phyloP scores from a whole-genome alignment of 2,113 vertebrate genomes.

The Strix uralensis region DNA sequence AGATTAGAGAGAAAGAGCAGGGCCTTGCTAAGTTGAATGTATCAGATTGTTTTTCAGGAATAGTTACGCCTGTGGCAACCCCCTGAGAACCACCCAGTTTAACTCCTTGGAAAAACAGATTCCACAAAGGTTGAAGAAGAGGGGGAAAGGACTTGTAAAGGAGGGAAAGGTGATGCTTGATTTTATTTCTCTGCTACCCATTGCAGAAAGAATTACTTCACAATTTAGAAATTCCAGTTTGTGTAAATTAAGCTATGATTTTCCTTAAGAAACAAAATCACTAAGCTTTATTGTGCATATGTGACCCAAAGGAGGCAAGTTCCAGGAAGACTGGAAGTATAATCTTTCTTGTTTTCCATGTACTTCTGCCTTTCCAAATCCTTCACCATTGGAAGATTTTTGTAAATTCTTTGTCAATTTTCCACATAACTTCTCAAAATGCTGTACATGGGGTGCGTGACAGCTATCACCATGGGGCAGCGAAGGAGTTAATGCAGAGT shows the following conservation, averaged over 20 bases:
- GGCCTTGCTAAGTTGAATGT: conserved; percentile 93
- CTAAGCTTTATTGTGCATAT: rapidly evolving
- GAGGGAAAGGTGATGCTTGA: neutral
- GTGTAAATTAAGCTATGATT: neutral
- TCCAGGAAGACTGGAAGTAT: neutral
- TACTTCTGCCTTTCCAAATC: neutral
- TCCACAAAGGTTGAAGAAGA: neutral
- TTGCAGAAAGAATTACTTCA: neutral
- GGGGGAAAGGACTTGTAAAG: neutral
- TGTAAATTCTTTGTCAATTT: neutral
- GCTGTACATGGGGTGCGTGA: rapidly evolving
- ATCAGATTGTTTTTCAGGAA: conserved; percentile 96
- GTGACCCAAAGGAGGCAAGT: neutral
- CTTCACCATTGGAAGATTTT: neutral
- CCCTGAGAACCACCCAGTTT: conserved; percentile 75
- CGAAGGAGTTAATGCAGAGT: neutral
- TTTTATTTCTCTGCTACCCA: neutral
- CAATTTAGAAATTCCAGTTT: neutral
- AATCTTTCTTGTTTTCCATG: neutral
- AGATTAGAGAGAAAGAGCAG: conserved; percentile 95
- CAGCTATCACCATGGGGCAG: neutral
- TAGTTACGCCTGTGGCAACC: conserved; percentile 75
- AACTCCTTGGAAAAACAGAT: conserved; percentile 72
- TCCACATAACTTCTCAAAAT: neutral
- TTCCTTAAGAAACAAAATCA: neutral